Base-by-base conservation (phyloP, 2,888 invertebrate species). In the Thereva nobilitata region DNA sequence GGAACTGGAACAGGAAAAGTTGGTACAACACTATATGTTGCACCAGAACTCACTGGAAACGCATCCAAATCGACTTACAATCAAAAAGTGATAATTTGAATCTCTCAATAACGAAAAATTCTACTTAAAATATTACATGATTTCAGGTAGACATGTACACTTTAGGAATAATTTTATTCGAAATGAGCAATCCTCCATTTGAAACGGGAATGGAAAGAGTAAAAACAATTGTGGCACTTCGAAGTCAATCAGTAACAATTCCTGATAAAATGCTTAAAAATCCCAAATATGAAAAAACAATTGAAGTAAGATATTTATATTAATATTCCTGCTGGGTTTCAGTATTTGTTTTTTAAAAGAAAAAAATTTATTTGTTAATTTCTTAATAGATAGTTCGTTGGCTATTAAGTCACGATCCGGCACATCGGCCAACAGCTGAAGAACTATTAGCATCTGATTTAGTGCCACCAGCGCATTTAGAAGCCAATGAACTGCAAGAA, bases 1-100 rank as follows among this genome's bases (percentile, higher is more conserved):
- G 77, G 76, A 34, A 78, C 70, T 66, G 83, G 87, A 72, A 92
- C 92, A 0, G 91, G 92, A 0, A 87, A 92, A 82, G 91, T 98
- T 34, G 99, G 99, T 37, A 99, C 98, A 38, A 92, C 93, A 0
- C 83, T 97, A 0, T 99, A 99, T 80, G 92, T 94, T 54, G 97
- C 97, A 0, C 98, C 98, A 0, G 99, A 99, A 78, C 83, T 98
- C 1, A 86, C 86, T 0, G 86, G 86, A 23, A 84, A 86, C 37
- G 85, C 86, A 0, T 84, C 85, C 0, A 91, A 90, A 79, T 89
- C 89, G 4, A 87, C 87, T 35, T 91, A 92, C 78, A 94, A 91
- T 80, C 93, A 96, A 83, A 93, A 93, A 82, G 93, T 93, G 1
- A 41, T 9, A n/a, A 42, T 35, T n/a, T 2, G 42, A 42, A 42